A percentile compares a stretch with the other conserved stretches of the same genome.
Evolutionary conservation across 1,140 invertebrate species (phyloP).

Genomic region (Rhyacophila brunnea): DNA sequence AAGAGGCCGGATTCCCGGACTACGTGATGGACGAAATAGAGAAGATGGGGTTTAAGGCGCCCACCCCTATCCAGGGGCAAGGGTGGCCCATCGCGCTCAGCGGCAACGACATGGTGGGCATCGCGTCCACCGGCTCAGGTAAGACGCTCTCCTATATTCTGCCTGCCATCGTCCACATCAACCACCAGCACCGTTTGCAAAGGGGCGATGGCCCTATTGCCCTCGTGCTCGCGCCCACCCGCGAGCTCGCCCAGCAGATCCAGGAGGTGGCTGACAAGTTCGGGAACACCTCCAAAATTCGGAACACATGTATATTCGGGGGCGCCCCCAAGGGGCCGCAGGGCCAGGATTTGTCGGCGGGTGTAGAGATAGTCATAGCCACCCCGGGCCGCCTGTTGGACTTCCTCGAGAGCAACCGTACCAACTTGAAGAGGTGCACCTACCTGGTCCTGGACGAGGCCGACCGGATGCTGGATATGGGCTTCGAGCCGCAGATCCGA

Average conservation of each 20-base stretch:
- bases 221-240: conserved; percentile 88
- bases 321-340: conserved; percentile 87
- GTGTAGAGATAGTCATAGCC: conserved; percentile 87
- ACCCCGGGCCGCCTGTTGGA: conserved; percentile 94
- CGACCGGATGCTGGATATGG: conserved; percentile 97
- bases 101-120: conserved; percentile 91
- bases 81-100: conserved; percentile 92
- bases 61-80: conserved; percentile 87
- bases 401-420: conserved; percentile 91
- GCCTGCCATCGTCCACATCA: conserved; percentile 90
- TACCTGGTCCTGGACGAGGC: conserved; percentile 97
- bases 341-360: conserved; percentile 81
- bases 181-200: conserved; percentile 80
- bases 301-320: conserved; percentile 92
- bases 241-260: conserved; percentile 96
- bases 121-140: conserved; percentile 94
- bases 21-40: conserved; percentile 76
- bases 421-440: conserved; percentile 86
- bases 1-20: conserved; percentile 81
- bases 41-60: conserved; percentile 80
- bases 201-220: conserved; percentile 89
- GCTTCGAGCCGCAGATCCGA: conserved; percentile 97
- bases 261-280: conserved; percentile 93
- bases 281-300: conserved; percentile 79
- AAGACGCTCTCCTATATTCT: conserved; percentile 85